A percentile compares a stretch with the other conserved stretches of the same genome.
Conservation (phyloP, 2,797 vertebrate genomes). For the Salmo trutta region DNA sequence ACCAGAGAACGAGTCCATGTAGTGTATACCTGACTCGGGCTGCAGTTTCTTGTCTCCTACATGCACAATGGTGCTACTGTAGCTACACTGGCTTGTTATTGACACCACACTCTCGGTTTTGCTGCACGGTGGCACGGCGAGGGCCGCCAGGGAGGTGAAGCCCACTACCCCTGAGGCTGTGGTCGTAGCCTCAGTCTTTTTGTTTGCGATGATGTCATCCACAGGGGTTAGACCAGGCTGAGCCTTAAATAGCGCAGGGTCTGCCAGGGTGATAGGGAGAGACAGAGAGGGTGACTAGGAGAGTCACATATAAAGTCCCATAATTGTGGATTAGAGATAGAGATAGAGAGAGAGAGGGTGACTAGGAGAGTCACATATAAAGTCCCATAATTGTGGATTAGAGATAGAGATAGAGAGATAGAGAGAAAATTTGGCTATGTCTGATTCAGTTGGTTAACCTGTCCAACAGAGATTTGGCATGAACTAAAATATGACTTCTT, state of each 20-base stretch:
- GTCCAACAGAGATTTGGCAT: not conserved
- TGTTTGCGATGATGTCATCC: conserved; percentile 44
- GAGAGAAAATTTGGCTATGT: not conserved
- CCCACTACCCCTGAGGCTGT: conserved; percentile 60
- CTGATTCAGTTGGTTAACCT: not conserved
- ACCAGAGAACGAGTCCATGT: not conserved
- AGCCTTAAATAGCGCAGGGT: conserved; percentile 64
- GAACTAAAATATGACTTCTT: not conserved
- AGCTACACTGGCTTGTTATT: conserved; percentile 95
- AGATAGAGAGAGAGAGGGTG: conserved; percentile 51
- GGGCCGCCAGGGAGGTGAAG: conserved; percentile 74
- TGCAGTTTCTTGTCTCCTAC: conserved; percentile 95
- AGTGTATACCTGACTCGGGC: conserved; percentile 84
- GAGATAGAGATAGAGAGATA: not conserved
- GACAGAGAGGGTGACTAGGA: conserved; percentile 43
- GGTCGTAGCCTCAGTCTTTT: conserved; percentile 58
- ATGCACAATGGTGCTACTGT: conserved; percentile 97
- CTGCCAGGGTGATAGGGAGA: conserved; percentile 61
- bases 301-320: conserved; percentile 27
- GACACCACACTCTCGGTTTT: conserved; percentile 94
- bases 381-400: not conserved
- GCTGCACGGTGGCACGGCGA: conserved; percentile 78
- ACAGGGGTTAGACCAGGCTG: conserved; percentile 65
- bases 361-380: conserved; percentile 32
- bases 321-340: not conserved